phyloP scores from a whole-genome alignment of 2,888 invertebrate genomes.

The Nasonovia ribisnigri region DNA sequence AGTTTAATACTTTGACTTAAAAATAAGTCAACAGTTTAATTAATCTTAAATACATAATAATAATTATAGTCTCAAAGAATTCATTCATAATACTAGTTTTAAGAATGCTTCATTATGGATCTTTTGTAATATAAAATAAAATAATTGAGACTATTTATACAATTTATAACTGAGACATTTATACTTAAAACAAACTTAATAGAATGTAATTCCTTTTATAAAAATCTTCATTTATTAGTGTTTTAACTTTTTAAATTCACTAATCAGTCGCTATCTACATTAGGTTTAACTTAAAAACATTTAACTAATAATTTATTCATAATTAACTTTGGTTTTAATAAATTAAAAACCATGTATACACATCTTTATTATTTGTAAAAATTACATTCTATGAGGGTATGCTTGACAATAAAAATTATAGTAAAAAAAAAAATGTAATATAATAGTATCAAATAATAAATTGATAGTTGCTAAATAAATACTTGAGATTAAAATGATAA shows the following conservation, averaged over 20 bases:
- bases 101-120: neutral
- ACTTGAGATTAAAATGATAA: conserved; percentile 15
- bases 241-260: neutral
- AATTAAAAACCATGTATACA: neutral
- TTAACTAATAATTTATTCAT: neutral
- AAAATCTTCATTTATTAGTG: neutral
- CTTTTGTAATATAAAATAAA: neutral
- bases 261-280: conserved; percentile 2
- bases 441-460: conserved; percentile 6
- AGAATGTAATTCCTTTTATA: neutral
- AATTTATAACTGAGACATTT: neutral
- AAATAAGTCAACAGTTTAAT: conserved; percentile 20
- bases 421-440: neutral
- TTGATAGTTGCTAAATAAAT: neutral
- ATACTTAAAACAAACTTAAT: neutral
- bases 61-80: neutral
- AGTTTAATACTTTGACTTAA: conserved; percentile 8
- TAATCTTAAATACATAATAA: conserved; percentile 4
- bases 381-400: conserved; percentile 37
- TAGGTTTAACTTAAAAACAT: neutral
- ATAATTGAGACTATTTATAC: neutral
- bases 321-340: conserved; percentile 17
- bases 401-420: neutral
- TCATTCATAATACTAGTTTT: neutral
- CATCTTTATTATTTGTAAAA: conserved; percentile 19